phyloP scores from a whole-genome alignment of 2,888 invertebrate genomes.

The Volucella inflata region DNA sequence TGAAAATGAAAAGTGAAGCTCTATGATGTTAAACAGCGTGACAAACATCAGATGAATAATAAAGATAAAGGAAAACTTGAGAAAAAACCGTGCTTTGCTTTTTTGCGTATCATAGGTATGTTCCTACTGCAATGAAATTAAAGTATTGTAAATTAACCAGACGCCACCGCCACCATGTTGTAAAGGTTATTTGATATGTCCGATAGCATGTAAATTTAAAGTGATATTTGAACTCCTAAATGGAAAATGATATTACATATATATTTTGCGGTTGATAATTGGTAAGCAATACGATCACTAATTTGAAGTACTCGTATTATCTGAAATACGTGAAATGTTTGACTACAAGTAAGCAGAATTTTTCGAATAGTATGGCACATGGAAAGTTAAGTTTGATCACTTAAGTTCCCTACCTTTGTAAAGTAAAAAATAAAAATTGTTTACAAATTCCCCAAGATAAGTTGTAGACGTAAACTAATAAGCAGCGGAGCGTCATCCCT shows the following conservation, averaged over 20 bases:
- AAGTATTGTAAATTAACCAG: conserved; percentile 7
- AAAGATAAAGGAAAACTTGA: conserved; percentile 18
- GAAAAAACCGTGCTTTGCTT: conserved; percentile 8
- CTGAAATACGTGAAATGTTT: too few species aligned
- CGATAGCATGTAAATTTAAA: conserved; percentile 2
- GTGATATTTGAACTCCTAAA: conserved; percentile 19
- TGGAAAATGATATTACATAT: not conserved
- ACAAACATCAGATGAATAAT: conserved; percentile 25
- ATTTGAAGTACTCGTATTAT: too few species aligned
- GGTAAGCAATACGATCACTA: too few species aligned
- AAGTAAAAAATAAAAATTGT: too few species aligned
- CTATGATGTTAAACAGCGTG: conserved; percentile 5
- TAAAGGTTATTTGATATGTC: conserved; percentile 25
- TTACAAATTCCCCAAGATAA: too few species aligned
- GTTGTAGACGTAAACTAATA: too few species aligned
- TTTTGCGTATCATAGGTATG: conserved; percentile 12
- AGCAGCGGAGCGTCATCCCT: too few species aligned
- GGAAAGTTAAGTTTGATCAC: too few species aligned
- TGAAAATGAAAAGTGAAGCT: not conserved
- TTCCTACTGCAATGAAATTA: conserved; percentile 10
- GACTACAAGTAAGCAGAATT: too few species aligned
- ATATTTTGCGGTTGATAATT: too few species aligned
- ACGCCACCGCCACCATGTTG: not conserved
- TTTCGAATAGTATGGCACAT: too few species aligned
- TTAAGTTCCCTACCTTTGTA: too few species aligned